Base-by-base conservation (phyloP, 2,113 vertebrate species). In the Xenopus laevis region DNA sequence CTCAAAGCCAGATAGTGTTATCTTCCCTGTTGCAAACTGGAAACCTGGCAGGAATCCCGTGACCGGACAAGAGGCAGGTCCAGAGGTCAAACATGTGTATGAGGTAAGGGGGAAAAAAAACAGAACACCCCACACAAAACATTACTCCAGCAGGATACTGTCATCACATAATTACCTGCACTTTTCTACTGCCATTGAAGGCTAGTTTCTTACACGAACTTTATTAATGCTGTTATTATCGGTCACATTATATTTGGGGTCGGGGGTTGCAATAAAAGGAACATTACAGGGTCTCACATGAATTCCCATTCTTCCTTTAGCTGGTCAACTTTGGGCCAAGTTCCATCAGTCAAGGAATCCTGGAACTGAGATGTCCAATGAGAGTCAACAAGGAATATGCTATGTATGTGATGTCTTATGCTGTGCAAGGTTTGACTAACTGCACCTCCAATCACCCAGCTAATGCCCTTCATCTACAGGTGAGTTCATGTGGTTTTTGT, bases 301-400 rank as follows among this genome's bases (percentile, higher is more conserved):
- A n/a, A 55, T 55, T 55, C 8, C 47, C 23, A 55, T 55, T 55
- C 17, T n/a, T 1, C 16, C 13, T 16, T 45, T 72, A 96, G 95
- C 83, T 96, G 82, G 86, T 92, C 82, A 97, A 95, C 82, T 87
- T 89, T 2, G 95, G 95, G 4, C 95, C 94, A 6, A 96, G 94
- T 69, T 84, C 81, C 77, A 94, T 96, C 78, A 94, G 94, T 83
- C 84, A 84, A 61, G 93, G 92, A 3, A 15, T 85, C 0, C 81
- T 97, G 13, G 86, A 93, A 68, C 83, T 96, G 79, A 91, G 76
- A 79, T 96, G 94, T 71, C 95, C 95, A 7, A 85, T 88, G 79
- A 80, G 68, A 0, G 68, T 89, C 52, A 87, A 91, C 33, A 82
- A 77, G 3, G 87, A 89, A 2, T 71, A 55, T 16, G 86, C 95